Base-by-base conservation (phyloP, 2,888 invertebrate genomes). In the Hedya salicella region DNA sequence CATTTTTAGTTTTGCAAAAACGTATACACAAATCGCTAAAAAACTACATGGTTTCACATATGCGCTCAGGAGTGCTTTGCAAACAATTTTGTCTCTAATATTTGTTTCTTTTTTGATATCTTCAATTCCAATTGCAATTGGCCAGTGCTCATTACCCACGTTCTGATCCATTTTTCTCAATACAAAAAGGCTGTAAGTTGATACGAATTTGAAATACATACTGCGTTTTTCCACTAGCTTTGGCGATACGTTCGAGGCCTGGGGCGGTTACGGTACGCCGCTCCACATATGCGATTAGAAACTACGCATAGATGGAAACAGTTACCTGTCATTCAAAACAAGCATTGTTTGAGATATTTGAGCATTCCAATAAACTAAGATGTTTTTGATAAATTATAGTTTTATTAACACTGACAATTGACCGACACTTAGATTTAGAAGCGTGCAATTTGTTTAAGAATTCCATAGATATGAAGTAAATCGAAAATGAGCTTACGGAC, bases 271-370 rank as follows among this genome's bases (percentile, higher is more conserved):
- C 89, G 87, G 90, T 89, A 87, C 78, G 65, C 25, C 60, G 85
- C 81, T 85, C 88, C 71, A 85, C 83, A 87, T 88, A 81, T 82
- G 77, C 78, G 83, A 87, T 86, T 87, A 87, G 86, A 88, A 85
- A 85, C 80, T 80, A 74, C 69, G 74, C 72, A 85, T 86, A 88
- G 86, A 89, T 87, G 87, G 85, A 87, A 89, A 87, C 84, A 84
- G 83, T 86, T 86, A 83, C 25, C 52, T 65, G 65, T 60, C 65
- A 60, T 60, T 65, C 59, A 65, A 65, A 64, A 60, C 52, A 53
- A 39, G 39, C 56, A 63, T 64, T 74, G 78, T 78, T 71, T 19
- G 44, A 44, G n/a, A 39, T 9, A 16, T 46, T 25, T n/a, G 44
- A 46, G 44, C 32, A 17, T 44, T 44, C 16, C 9, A 36, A 36